Conservation (phyloP, 2,888 invertebrate genomes). For the Hirtodrosophila duncani region DNA sequence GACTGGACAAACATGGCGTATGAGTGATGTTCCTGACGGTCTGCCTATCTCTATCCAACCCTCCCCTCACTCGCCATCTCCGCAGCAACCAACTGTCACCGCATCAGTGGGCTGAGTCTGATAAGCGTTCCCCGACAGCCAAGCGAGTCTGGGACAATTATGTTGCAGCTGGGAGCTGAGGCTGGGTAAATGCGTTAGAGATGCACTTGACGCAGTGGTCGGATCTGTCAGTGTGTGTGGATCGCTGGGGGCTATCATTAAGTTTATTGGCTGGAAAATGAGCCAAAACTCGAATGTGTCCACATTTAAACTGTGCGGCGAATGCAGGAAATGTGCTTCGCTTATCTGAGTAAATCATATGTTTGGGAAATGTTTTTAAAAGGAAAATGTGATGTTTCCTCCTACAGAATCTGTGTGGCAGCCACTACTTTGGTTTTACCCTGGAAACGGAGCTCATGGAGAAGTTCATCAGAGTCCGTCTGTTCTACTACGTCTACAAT, state of each 20-base stretch:
- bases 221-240: conserved; percentile 24
- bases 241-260: conserved; percentile 47
- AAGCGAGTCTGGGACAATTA: conserved; percentile 65
- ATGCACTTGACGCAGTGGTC: conserved; percentile 28
- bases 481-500: too few species aligned
- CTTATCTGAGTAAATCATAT: too few species aligned
- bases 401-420: too few species aligned
- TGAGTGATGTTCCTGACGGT: conserved; percentile 62
- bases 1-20: conserved; percentile 70
- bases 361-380: too few species aligned
- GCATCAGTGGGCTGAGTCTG: conserved; percentile 19
- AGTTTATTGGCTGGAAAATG: conserved; percentile 42
- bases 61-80: background rate
- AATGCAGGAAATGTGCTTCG: too few species aligned
- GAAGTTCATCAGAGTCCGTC: too few species aligned
- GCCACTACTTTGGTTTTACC: too few species aligned
- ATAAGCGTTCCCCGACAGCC: conserved; percentile 53
- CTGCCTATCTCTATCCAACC: conserved; percentile 8
- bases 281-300: conserved; percentile 13
- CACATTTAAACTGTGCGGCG: background rate
- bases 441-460: too few species aligned
- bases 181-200: conserved; percentile 11
- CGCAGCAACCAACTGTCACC: background rate
- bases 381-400: too few species aligned
- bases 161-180: conserved; percentile 22